Evolutionary conservation across 2,797 vertebrate species (phyloP).

Genomic region (Cyclura pinguis): DNA sequence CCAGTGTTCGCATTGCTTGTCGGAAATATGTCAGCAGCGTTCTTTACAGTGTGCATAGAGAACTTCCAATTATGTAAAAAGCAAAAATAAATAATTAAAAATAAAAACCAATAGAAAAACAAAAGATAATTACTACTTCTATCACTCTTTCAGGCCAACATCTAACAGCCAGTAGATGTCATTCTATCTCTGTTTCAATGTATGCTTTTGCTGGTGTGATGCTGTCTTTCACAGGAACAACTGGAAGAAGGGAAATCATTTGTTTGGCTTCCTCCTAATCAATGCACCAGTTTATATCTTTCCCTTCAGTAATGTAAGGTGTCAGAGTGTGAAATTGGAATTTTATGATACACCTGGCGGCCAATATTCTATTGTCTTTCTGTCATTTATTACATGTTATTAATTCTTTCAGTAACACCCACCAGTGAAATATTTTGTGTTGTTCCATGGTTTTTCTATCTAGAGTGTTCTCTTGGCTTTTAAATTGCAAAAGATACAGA

Average conservation of each 20-base stretch:
- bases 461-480: constrained; percentile 4
- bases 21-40: not conserved
- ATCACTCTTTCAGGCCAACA: constrained; percentile 31
- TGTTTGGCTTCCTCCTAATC: constrained; percentile 67
- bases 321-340: constrained; percentile 68
- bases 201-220: constrained; percentile 47
- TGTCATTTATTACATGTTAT: constrained; percentile 56
- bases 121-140: constrained; percentile 33
- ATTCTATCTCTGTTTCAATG: constrained; percentile 74
- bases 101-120: not conserved
- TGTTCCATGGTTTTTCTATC: constrained; percentile 30
- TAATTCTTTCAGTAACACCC: constrained; percentile 47
- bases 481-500: not conserved
- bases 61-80: not conserved
- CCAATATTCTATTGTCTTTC: constrained; percentile 65
- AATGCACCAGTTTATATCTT: constrained; percentile 63
- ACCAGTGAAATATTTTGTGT: constrained; percentile 26
- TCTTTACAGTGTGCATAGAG: constrained; percentile 23
- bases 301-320: constrained; percentile 60
- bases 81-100: constrained; percentile 27
- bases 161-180: constrained; percentile 77
- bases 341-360: constrained; percentile 57
- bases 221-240: constrained; percentile 58
- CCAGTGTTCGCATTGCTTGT: constrained; percentile 34
- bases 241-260: constrained; percentile 52